These are phyloP conservation scores for Cyprinella venusta DNA, from an alignment of 2,797 vertebrate genomes.

Conservation along the genomic window DNA sequence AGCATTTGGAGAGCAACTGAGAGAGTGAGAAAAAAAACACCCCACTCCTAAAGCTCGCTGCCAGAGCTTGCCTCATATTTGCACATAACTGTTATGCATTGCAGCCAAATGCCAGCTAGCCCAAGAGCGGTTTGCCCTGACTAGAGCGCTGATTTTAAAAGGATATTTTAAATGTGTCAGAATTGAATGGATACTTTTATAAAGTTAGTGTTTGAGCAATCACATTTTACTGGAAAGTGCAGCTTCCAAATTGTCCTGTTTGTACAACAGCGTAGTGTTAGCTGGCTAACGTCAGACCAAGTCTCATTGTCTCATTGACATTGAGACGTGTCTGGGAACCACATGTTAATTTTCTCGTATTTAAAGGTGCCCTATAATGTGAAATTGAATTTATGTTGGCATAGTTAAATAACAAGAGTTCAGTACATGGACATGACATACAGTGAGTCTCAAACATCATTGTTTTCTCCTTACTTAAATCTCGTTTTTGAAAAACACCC, in stretches of 20 bases:
- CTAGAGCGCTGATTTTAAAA: not conserved
- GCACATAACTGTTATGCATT: conserved; percentile 56
- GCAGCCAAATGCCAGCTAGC: conserved; percentile 55
- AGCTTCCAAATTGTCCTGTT: not conserved
- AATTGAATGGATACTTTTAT: not conserved
- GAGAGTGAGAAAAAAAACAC: conserved; percentile 51
- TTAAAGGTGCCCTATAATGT: too few species aligned
- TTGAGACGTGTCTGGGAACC: too few species aligned
- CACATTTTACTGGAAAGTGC: not conserved
- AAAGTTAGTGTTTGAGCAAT: not conserved
- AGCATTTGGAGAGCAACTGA: conserved; percentile 69
- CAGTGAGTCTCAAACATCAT: too few species aligned
- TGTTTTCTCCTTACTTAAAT: too few species aligned
- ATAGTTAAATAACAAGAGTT: too few species aligned
- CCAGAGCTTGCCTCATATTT: conserved; percentile 51
- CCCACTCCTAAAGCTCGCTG: conserved; percentile 42
- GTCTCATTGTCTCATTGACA: too few species aligned
- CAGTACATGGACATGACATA: too few species aligned
- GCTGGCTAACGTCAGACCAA: too few species aligned
- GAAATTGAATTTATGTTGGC: too few species aligned
- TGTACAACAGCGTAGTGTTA: not conserved
- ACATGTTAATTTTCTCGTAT: too few species aligned
- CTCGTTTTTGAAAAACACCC: too few species aligned
- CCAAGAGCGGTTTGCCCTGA: conserved; percentile 14
- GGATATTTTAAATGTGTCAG: not conserved